Conservation (phyloP, 2,888 invertebrate genomes). For the Creontiades dilutus region DNA sequence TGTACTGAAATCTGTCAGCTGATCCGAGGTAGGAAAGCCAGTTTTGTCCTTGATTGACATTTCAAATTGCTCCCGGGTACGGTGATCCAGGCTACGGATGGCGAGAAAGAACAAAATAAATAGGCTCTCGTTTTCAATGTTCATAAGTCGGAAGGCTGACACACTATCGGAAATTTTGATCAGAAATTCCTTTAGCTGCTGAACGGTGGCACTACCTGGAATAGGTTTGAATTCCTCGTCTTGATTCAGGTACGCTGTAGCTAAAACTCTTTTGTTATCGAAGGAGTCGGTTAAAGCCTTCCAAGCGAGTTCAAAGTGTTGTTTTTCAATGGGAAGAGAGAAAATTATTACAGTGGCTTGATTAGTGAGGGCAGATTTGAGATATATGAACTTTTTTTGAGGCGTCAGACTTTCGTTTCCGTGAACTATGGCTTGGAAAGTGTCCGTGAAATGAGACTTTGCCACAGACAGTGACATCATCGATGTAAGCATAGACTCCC, state of each 20-base stretch:
- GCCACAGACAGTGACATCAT: too few species aligned
- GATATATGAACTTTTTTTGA: conserved; percentile 20
- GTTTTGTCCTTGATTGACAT: neutral
- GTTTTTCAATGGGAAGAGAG: neutral
- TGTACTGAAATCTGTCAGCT: neutral
- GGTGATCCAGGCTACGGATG: conserved; percentile 36
- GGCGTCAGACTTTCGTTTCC: neutral
- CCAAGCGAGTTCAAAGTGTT: conserved; percentile 44
- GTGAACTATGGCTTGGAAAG: conserved; percentile 1
- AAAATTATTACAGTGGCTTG: neutral
- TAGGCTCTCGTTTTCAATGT: conserved; percentile 34
- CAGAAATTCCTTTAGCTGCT: conserved; percentile 21
- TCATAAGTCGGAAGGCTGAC: conserved; percentile 8
- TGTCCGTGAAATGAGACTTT: conserved; percentile 17
- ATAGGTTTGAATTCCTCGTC: conserved; percentile 40
- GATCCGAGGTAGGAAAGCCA: conserved; percentile 41
- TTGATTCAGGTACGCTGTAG: conserved; percentile 44
- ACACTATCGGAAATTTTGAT: conserved; percentile 54
- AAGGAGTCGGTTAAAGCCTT: neutral
- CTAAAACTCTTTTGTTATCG: conserved; percentile 49
- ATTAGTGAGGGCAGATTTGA: conserved; percentile 13
- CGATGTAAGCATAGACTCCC: too few species aligned
- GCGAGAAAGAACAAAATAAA: conserved; percentile 52
- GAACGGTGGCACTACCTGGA: neutral
- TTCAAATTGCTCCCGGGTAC: conserved; percentile 50